Base-by-base conservation (phyloP, 2,797 vertebrate genomes). In the Scolopax bukidnonensis region DNA sequence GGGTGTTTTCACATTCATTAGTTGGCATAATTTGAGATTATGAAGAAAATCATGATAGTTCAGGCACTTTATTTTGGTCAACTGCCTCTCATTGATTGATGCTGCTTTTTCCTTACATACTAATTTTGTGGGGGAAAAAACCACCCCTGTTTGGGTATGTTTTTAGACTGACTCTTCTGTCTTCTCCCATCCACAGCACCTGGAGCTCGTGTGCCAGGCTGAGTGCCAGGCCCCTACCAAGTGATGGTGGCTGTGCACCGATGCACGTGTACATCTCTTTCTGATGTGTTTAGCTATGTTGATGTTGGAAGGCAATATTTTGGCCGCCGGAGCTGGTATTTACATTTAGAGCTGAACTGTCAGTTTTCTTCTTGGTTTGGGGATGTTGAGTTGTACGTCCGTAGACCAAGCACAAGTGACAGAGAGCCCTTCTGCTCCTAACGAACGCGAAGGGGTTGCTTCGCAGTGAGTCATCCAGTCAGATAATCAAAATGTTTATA, bases 401-500 rank as follows among this genome's bases (percentile, higher is more conserved):
- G 4, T 12, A 40, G 53, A 24, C 21, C 5, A 48, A 60, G 45
- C 33, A 5, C 0, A 4, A 51, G 67, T 3, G 12, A 7, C 7
- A 5, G 63, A 41, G 69, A 93, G 40, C 68, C 45, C 45, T 65
- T 21, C 73, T 27, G 40, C 67, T 73, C 1, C 0, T 24, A 24
- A 60, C 1, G 5, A 47, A n/a, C 0, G 2, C 0, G 0, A 43
- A 70, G 60, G 78, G 48, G 51, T 83, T 27, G n/a, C 75, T 87
- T 56, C 1, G 1, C 56, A 25, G 32, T 47, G n/a, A 70, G 51
- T 73, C 80, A 69, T 38, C 25, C 81, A 50, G 74, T 20, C 81
- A 19, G 24, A 73, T 12, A 93, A 90, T 90, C 89, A 75, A 87
- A 89, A 90, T 81, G 77, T 83, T 95, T 90, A 78, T 56, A 65